Evolutionary conservation across 1,140 invertebrate genomes (phyloP).

Genomic region (Ips nitidus): DNA sequence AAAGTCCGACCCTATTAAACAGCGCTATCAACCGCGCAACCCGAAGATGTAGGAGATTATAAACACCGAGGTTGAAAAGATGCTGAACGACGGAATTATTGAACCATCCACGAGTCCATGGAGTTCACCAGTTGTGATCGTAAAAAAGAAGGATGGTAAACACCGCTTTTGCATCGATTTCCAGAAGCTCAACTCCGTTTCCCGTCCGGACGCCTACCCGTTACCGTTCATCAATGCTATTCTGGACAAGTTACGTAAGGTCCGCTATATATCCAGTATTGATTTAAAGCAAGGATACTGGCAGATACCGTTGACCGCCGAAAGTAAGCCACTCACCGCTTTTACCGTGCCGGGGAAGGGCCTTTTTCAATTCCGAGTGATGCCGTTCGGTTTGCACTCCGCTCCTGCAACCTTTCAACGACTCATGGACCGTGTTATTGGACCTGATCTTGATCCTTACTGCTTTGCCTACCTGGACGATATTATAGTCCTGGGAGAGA

Average conservation of each 20-base stretch:
- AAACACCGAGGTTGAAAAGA: conserved; percentile 33
- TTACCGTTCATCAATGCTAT: conserved; percentile 28
- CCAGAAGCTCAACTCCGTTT: conserved; percentile 22
- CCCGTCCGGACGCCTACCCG: conserved; percentile 41
- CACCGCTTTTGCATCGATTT: conserved; percentile 31
- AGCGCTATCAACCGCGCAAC: conserved; percentile 12
- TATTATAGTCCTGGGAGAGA: too few relatives aligned
- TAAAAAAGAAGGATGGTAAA: conserved; percentile 30
- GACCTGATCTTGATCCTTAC: background rate
- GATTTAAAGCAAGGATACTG: too few relatives aligned
- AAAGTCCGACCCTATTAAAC: too few relatives aligned
- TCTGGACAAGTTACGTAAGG: conserved; percentile 42
- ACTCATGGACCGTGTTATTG: too few relatives aligned
- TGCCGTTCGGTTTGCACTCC: too few relatives aligned
- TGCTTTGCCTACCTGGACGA: conserved; percentile 1
- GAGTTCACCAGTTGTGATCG: conserved; percentile 15
- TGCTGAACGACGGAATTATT: conserved; percentile 30
- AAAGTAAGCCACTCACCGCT: conserved; percentile 51
- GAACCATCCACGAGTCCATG: too few relatives aligned
- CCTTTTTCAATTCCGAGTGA: too few relatives aligned
- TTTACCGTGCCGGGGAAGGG: conserved; percentile 47
- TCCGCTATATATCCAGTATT: too few relatives aligned
- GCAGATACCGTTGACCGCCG: conserved; percentile 45
- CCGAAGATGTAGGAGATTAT: conserved; percentile 23
- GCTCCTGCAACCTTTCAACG: too few relatives aligned